Evolutionary conservation across 2,113 vertebrate genomes (phyloP).

Genomic region (Gadus chalcogrammus): DNA sequence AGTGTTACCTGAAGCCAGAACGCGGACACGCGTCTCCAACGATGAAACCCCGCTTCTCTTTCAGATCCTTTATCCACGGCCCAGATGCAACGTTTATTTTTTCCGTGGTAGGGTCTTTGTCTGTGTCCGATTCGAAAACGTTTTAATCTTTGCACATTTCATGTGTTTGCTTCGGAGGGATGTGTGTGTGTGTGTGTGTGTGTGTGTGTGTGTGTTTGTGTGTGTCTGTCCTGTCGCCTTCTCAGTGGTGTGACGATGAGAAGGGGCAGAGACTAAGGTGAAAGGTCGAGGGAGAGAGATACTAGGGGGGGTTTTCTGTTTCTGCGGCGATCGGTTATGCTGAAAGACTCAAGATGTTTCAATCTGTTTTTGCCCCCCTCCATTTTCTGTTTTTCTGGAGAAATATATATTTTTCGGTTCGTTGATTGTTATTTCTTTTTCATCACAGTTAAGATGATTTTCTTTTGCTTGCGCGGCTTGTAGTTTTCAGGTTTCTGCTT

Average conservation of each 20-base stretch:
- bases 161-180: conserved; percentile 2
- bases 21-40: no score
- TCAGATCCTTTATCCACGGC: no score
- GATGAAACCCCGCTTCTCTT: no score
- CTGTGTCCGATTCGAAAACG: conserved; percentile 28
- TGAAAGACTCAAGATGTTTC: conserved; percentile 45
- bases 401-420: conserved; percentile 7
- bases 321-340: conserved; percentile 11
- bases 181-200: no score
- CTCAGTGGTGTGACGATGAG: conserved; percentile 22
- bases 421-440: conserved; percentile 9
- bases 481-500: no score
- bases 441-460: no score
- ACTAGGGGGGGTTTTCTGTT: conserved; percentile 24
- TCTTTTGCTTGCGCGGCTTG: background rate
- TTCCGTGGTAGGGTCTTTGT: no score
- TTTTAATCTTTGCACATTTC: conserved; percentile 41
- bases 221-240: conserved; percentile 15
- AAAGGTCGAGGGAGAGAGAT: conserved; percentile 13
- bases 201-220: no score
- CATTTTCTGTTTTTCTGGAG: conserved; percentile 28
- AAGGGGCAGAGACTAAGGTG: background rate
- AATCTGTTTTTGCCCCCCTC: conserved; percentile 26
- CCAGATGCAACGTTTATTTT: no score
- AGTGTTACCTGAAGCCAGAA: no score